Conservation (phyloP, 2,888 invertebrate genomes). For the Cybosia mesomella region DNA sequence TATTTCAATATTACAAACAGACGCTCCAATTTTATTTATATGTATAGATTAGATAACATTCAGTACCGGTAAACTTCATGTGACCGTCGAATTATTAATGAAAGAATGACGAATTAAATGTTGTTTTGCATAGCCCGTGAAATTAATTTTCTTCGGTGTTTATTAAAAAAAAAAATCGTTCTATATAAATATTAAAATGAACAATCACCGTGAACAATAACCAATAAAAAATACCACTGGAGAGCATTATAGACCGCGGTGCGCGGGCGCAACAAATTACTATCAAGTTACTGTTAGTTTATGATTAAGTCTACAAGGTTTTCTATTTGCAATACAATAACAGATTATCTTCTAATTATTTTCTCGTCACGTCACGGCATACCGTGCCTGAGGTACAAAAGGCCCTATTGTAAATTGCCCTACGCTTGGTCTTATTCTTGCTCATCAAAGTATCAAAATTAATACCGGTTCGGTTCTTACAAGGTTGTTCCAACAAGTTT, state of each 20-base stretch:
- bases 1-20: too few relatives aligned
- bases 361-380: constrained; percentile 60
- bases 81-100: too few relatives aligned
- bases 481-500: constrained; percentile 59
- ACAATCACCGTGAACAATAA: constrained; percentile 18
- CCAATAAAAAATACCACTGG: constrained; percentile 12
- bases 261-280: constrained; percentile 47
- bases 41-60: too few relatives aligned
- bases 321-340: constrained; percentile 58
- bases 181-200: constrained; percentile 13
- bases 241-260: constrained; percentile 32
- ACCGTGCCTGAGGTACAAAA: constrained; percentile 52
- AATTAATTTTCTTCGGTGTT: neutral
- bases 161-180: neutral
- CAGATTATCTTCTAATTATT: constrained; percentile 65
- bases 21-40: too few relatives aligned
- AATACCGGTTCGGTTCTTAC: constrained; percentile 69
- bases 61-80: too few relatives aligned
- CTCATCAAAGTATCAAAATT: constrained; percentile 44
- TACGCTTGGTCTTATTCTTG: constrained; percentile 60
- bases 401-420: constrained; percentile 55
- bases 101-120: neutral
- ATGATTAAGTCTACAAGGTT: constrained; percentile 55
- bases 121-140: neutral
- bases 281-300: constrained; percentile 48